Evolutionary conservation across 2,113 vertebrate genomes (phyloP).

Genomic region (Pitta sordida): DNA sequence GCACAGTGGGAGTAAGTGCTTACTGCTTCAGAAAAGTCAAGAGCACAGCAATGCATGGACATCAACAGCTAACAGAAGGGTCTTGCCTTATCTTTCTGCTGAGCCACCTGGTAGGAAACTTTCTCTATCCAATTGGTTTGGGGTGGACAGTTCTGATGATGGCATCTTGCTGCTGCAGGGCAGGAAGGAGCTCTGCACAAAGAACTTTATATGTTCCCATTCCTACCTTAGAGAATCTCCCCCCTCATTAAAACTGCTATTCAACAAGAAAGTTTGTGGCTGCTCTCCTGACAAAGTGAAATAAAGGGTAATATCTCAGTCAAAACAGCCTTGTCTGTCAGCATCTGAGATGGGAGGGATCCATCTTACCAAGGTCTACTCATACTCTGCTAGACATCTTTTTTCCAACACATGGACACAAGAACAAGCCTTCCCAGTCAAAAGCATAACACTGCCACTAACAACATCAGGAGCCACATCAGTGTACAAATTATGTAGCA

Average conservation of each 20-base stretch:
- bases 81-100: background rate
- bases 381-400: background rate
- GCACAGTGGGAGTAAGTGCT: background rate
- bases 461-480: background rate
- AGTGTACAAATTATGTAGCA: background rate
- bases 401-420: background rate
- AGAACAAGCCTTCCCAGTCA: background rate
- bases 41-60: background rate
- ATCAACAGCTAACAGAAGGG: background rate
- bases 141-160: background rate
- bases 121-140: background rate
- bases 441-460: background rate
- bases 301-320: background rate
- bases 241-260: background rate
- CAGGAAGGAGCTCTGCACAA: background rate
- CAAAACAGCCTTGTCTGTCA: background rate
- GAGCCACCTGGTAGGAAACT: background rate
- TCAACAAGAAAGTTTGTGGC: background rate
- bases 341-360: background rate
- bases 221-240: background rate
- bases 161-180: background rate
- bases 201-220: background rate
- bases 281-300: background rate
- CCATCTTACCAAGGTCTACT: background rate
- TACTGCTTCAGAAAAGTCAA: background rate